These are phyloP conservation scores for Amyelois transitella DNA, from an alignment of 1,140 invertebrate species.

Conservation along the genomic window DNA sequence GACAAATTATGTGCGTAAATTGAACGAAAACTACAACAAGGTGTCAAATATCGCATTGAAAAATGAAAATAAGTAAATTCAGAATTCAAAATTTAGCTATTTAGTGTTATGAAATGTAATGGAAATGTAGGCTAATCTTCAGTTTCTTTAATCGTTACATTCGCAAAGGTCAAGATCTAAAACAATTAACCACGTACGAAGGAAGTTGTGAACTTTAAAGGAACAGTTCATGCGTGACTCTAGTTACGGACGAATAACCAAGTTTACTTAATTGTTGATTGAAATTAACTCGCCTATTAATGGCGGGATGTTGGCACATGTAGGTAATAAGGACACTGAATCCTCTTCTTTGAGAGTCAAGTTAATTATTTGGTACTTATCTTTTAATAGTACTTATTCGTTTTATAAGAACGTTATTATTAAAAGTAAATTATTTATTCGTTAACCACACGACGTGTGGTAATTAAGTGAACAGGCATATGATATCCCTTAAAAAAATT, in stretches of 20 bases:
- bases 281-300: conserved; percentile 7
- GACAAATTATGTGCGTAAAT: too few relatives aligned
- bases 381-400: too few relatives aligned
- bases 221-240: conserved; percentile 36
- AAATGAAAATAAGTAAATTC: not conserved
- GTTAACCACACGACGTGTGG: too few relatives aligned
- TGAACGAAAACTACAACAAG: too few relatives aligned
- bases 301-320: not conserved
- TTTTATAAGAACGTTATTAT: too few relatives aligned
- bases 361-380: not conserved
- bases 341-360: too few relatives aligned
- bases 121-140: conserved; percentile 12
- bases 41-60: too few relatives aligned
- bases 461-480: too few relatives aligned
- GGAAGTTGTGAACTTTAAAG: conserved; percentile 50
- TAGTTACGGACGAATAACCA: conserved; percentile 34
- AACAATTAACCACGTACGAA: conserved; percentile 25
- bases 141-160: conserved; percentile 12
- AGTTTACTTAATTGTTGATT: conserved; percentile 40
- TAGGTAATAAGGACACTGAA: not conserved
- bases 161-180: conserved; percentile 33
- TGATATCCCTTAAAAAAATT: too few relatives aligned
- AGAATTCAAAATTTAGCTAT: not conserved
- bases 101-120: not conserved
- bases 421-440: too few relatives aligned